Evolutionary conservation across 2,797 vertebrate genomes (phyloP), one percentile per base, ranked within the genome.

Genomic region (Hoplostethus mediterraneus): DNA sequence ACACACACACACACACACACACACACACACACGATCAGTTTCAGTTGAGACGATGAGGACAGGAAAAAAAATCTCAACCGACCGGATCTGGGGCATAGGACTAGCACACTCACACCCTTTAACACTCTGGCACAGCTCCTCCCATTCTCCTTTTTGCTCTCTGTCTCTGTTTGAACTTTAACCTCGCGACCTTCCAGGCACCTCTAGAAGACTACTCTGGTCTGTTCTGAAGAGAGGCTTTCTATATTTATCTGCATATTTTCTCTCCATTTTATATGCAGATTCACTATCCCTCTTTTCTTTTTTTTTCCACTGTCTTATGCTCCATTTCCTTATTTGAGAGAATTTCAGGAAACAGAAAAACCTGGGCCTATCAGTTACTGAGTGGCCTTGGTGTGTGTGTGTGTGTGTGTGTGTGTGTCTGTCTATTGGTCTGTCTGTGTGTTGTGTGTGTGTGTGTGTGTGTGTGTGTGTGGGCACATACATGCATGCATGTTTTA

Each of bases 21-120:
- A 48, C 14, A 33, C 25, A 62, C 60, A 62, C 21, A 45, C 58
- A 60, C 62, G 75, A 51, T 76, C 63, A 48, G 77, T 77, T 82
- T 83, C 80, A 84, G 76, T 62, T 51, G 3, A 75, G 78, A 81
- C 73, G 76, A 81, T 80, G 84, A 78, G 66, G 73, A 81, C 66
- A 65, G 77, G 77, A 48, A 49, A 56, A 42, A 58, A 73, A 71
- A 85, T 62, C 89, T 86, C 67, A 84, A 85, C 85, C 54, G 36
- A 93, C 93, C 63, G 76, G 90, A 90, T 92, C 83, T 84, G 75
- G 85, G 87, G 81, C 78, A 84, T 79, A 80, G 82, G 83, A 86
- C 88, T 83, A 71, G 75, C 68, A 62, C 64, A 73, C 80, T 79
- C 73, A 73, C 83, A 77, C 68, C 79, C 77, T 59, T 59, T 56